These are phyloP conservation scores for Caenorhabditis sulstoni DNA, from an alignment of 2,888 invertebrate species.

Conservation along the genomic window DNA sequence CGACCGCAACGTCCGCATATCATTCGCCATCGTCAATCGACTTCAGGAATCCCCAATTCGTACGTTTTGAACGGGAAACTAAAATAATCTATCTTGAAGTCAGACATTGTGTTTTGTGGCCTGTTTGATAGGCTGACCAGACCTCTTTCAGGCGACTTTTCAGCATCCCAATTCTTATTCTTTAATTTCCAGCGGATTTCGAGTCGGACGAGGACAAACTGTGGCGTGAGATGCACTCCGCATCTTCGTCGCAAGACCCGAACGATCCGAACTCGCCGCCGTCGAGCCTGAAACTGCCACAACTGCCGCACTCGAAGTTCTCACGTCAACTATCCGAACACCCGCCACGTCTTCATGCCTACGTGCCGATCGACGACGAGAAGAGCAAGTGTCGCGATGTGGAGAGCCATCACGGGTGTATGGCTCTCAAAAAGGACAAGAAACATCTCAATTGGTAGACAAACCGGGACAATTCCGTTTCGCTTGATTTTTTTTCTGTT, in stretches of 20 bases:
- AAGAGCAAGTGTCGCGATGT: conserved; percentile 29
- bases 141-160: no score
- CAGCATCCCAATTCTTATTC: no score
- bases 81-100: no score
- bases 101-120: neutral
- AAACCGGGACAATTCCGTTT: neutral
- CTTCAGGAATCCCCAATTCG: conserved; percentile 61
- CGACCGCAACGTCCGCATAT: conserved; percentile 68
- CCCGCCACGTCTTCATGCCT: conserved; percentile 70
- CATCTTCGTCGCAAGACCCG: conserved; percentile 3
- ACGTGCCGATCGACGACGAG: conserved; percentile 60
- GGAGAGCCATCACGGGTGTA: conserved; percentile 54
- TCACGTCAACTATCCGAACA: conserved; percentile 61
- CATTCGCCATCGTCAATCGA: conserved; percentile 68
- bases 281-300: conserved; percentile 17
- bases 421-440: conserved; percentile 49
- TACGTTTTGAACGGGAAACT: no score
- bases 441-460: conserved; percentile 48
- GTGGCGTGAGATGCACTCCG: conserved; percentile 62
- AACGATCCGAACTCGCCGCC: conserved; percentile 2
- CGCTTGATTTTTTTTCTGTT: neutral
- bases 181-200: conserved; percentile 49
- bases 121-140: no score
- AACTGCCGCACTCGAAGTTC: conserved; percentile 60
- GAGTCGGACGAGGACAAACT: conserved; percentile 61